Base-by-base conservation (phyloP, 2,888 invertebrate species). In the Ornithoptera priamus region DNA sequence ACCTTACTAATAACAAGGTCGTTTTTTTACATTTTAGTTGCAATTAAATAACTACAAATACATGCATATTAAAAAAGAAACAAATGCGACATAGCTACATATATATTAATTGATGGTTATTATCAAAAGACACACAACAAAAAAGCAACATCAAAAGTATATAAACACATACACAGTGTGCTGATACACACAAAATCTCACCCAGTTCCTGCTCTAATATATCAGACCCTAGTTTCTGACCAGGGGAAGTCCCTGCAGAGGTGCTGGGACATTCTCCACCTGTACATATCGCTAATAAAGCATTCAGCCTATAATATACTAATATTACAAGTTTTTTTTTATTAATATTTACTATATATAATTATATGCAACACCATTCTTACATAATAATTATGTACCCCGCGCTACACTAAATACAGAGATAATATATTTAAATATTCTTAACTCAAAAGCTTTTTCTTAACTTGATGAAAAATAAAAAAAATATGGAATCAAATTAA, bases 141-240 rank as follows among this genome's bases (percentile, higher is more conserved):
- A 70, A 71, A 50, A 65, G 62, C 50, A 67, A 67, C 67, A 67
- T 59, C 56, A 70, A 53, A 22, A 56, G 58, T 50, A 57, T 56
- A 65, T 65, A 61, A 71, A 72, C 60, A 67, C 18, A 59, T 57
- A 67, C 63, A 20, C 59, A 65, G 30, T 64, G 24, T 65, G 60
- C 68, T 62, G 42, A 66, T 67, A 71, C 62, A 67, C 70, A 68
- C 67, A 46, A 67, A 60, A 60, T 81, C 91, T 91, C 85, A 92
- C 92, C 92, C 77, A 90, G 87, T 77, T 89, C 88, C 76, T 89
- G 87, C 77, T 90, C 91, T 75, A 83, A 79, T 76, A 90, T 81
- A 75, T 86, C 87, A 65, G 81, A 80, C 63, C 78, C 80, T 79
- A 83, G 82, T 72, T 76, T 80, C 72, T 80, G 84, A 73, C 84